Percentiles rank a stretch among this genome's conserved stretches.
Conservation (phyloP, 2,888 invertebrate genomes). For the Tipula vernalis region DNA sequence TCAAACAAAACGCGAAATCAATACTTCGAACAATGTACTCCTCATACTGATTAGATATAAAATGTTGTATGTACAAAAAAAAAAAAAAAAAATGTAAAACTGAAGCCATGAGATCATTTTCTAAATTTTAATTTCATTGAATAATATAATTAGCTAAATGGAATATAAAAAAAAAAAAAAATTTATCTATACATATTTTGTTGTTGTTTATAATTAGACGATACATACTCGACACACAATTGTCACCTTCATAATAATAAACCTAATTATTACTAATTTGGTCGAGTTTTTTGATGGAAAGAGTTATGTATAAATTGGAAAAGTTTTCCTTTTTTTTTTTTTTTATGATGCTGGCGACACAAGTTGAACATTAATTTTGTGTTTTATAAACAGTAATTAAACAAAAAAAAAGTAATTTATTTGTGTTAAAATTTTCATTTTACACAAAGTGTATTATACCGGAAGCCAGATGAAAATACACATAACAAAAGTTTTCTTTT, state of each 20-base stretch:
- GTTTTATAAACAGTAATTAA: neutral
- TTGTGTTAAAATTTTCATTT: neutral
- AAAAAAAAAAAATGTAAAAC: neutral
- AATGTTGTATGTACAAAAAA: neutral
- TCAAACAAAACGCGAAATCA: neutral
- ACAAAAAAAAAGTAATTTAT: neutral
- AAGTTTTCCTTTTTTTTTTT: neutral
- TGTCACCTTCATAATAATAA: neutral
- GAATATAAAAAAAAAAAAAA: neutral
- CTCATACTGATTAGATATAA: neutral
- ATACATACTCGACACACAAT: neutral
- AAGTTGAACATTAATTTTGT: neutral
- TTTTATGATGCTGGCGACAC: neutral
- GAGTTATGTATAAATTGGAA: neutral
- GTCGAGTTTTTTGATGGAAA: neutral
- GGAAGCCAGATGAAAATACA: neutral
- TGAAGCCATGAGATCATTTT: neutral
- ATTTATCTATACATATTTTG: neutral
- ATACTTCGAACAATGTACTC: neutral
- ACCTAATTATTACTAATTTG: neutral
- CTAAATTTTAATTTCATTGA: neutral
- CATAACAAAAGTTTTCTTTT: neutral
- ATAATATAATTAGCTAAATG: conserved; percentile 4
- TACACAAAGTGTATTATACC: neutral
- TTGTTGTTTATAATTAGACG: neutral